phyloP scores from a whole-genome alignment of 2,888 invertebrate species.

The Ochropacha duplaris region DNA sequence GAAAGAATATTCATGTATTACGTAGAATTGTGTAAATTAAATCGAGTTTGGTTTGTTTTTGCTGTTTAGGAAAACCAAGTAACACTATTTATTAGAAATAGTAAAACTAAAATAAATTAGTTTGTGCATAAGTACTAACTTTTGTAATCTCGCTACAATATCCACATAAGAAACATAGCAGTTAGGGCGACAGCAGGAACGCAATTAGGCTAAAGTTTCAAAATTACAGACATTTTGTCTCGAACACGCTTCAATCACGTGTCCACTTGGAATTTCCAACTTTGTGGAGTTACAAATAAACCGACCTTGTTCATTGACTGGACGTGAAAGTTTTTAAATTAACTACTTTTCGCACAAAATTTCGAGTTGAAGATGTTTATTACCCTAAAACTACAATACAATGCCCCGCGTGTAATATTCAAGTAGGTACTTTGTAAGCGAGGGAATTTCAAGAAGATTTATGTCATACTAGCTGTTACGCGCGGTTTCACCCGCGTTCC shows the following conservation, averaged over 20 bases:
- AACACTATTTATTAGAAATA: no score
- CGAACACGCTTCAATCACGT: neutral
- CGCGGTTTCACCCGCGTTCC: no score
- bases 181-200: neutral
- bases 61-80: no score
- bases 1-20: no score
- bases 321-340: neutral
- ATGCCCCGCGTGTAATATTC: neutral
- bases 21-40: no score
- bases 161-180: neutral
- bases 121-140: no score
- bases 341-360: neutral
- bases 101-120: no score
- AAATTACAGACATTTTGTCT: neutral
- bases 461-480: no score
- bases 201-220: neutral
- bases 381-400: neutral
- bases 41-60: no score
- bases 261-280: neutral
- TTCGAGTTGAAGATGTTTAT: neutral
- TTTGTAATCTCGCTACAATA: no score
- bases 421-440: neutral
- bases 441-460: neutral
- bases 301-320: neutral
- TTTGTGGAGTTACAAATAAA: neutral